A percentile compares a stretch with the other conserved stretches of the same genome.
Conservation (phyloP, 2,888 invertebrate genomes). For the Agrochola lychnidis region DNA sequence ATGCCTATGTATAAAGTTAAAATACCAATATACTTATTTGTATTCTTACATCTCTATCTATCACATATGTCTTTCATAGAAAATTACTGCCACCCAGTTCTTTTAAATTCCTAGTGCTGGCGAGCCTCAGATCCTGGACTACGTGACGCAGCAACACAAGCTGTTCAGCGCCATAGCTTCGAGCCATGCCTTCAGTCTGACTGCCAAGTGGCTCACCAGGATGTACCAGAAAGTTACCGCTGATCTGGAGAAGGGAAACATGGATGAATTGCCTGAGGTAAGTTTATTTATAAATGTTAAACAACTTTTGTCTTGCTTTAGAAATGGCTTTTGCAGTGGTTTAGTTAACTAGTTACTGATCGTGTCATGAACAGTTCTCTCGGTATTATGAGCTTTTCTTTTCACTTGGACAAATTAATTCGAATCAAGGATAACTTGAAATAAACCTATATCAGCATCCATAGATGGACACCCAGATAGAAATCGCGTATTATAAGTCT, state of each 20-base stretch:
- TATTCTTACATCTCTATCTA: too few species aligned
- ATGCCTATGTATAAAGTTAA: too few species aligned
- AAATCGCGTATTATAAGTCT: too few species aligned
- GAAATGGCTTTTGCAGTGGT: background rate
- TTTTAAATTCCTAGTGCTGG: conserved; percentile 90
- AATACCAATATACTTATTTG: too few species aligned
- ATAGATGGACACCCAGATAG: too few species aligned
- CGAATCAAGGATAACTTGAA: background rate
- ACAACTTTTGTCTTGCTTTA: background rate
- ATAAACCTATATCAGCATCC: background rate
- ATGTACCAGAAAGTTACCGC: conserved; percentile 93
- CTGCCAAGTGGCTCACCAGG: conserved; percentile 94
- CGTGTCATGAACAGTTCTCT: background rate
- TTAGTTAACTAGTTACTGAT: background rate
- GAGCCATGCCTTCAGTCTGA: conserved; percentile 94
- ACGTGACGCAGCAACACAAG: conserved; percentile 98
- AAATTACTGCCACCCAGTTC: too few species aligned
- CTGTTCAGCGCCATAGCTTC: conserved; percentile 96
- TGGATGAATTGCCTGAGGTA: conserved; percentile 96
- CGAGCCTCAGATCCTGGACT: conserved; percentile 97
- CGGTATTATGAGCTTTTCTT: background rate
- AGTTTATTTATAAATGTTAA: conserved; percentile 3
- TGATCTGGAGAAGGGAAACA: conserved; percentile 94
- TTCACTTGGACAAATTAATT: background rate
- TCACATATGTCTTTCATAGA: too few species aligned